Percentiles rank a stretch among this genome's conserved stretches.
Evolutionary conservation across 2,113 vertebrate species (phyloP).

Genomic region (Maccullochella peelii): DNA sequence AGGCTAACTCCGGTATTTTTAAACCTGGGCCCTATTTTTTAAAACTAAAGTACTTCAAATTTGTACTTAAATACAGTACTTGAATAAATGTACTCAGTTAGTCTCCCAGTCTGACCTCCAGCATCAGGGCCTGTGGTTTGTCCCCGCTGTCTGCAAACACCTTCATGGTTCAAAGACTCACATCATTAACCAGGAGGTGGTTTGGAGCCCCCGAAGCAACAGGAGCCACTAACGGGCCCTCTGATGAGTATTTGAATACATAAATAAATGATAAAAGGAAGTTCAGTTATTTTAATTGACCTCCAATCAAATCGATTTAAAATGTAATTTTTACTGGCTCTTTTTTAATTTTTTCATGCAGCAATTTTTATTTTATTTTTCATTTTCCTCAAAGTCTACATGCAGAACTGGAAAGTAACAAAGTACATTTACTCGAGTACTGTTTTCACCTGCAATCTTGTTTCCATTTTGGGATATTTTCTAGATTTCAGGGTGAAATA

Average conservation of each 20-base stretch:
- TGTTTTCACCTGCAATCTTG: not conserved
- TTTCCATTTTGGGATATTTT: not conserved
- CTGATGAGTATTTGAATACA: slow-evolving; percentile 26
- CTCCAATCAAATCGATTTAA: slow-evolving; percentile 1
- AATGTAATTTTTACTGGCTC: not conserved
- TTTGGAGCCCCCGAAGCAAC: slow-evolving; percentile 11
- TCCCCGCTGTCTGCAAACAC: slow-evolving; percentile 20
- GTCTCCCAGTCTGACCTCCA: not conserved
- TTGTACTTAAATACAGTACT: no score
- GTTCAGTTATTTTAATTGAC: slow-evolving; percentile 33
- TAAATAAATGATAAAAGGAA: slow-evolving; percentile 29
- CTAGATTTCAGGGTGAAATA: not conserved
- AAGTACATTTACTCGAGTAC: not conserved
- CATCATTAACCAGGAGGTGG: slow-evolving; percentile 3
- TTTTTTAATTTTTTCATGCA: not conserved
- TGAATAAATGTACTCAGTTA: no score
- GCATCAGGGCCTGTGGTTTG: not conserved
- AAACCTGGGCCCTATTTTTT: no score
- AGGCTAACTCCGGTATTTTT: not conserved
- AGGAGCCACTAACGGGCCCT: slow-evolving; percentile 39
- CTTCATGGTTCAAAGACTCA: slow-evolving; percentile 3
- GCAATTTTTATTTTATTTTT: not conserved
- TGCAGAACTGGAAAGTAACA: no score
- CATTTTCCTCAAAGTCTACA: no score
- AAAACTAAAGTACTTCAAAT: no score